Evolutionary conservation across 2,888 invertebrate genomes (phyloP), one percentile per base, ranked within the genome.

Genomic region (Chymomyza procnemis): DNA sequence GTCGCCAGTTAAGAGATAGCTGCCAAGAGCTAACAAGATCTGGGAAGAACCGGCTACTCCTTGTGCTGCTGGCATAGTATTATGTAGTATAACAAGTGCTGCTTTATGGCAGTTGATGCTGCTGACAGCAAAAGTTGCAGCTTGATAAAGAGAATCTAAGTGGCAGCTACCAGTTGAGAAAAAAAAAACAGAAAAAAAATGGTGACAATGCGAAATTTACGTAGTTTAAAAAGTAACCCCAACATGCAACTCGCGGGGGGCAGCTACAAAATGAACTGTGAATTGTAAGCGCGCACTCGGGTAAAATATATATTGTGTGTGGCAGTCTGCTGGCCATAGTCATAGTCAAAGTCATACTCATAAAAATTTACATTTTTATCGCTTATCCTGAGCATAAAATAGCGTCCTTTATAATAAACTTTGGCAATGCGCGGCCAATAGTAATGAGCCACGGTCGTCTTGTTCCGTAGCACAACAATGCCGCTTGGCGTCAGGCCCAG

Each of bases 341-440:
- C 16, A 50, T 18, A 50, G 48, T 50, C 16, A 18, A 18, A 50
- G 48, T 12, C 16, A 50, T 16, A 50, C 18, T 50, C 6, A 50
- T 69, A 67, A 71, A 80, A 86, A 89, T 95, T 95, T 93, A 97
- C 97, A 92, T 97, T 97, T 93, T 98, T 98, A 92, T 98, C 98
- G 88, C 96, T 96, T 79, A 98, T 98, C 89, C 97, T 94, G 68
- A 98, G 93, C 96, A 98, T 98, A 92, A 99, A 98, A 92, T 97
- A 97, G 90, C 97, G 95, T 88, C 97, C 97, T 93, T 98, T 98
- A 93, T 97, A 97, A 92, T 97, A 97, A 89, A 98, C 96, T 93
- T 98, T 98, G 85, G 97, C 96, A 90, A 99, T 98, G 88, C 98
- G 94, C 75, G 98, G 98, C 98, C 99, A 99, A 92, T 97, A 98